These are phyloP conservation scores for Pyrochroa serraticornis DNA, from an alignment of 2,888 invertebrate species.

Conservation along the genomic window DNA sequence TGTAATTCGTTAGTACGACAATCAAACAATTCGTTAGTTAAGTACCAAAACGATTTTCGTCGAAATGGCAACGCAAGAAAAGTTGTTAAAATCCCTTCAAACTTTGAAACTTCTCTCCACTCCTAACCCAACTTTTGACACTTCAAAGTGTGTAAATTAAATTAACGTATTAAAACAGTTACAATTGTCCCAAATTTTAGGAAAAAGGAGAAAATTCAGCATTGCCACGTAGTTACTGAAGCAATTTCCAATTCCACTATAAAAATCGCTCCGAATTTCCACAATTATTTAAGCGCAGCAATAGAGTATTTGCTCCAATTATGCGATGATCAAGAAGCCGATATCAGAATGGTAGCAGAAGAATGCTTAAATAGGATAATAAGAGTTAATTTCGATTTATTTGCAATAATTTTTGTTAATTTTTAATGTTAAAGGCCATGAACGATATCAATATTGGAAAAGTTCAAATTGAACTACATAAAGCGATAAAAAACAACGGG, in stretches of 20 bases:
- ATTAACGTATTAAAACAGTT: constrained; percentile 3
- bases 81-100: constrained; percentile 56
- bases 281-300: constrained; percentile 70
- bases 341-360: constrained; percentile 80
- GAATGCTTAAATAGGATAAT: constrained; percentile 82
- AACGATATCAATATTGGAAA: constrained; percentile 73
- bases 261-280: constrained; percentile 66
- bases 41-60: too few species aligned
- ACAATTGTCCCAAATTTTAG: constrained; percentile 42
- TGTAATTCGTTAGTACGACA: too few species aligned
- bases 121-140: constrained; percentile 40
- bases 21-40: too few species aligned
- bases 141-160: constrained; percentile 35
- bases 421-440: constrained; percentile 58
- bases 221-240: constrained; percentile 76
- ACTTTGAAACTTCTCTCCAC: constrained; percentile 45
- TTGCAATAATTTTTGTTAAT: constrained; percentile 29
- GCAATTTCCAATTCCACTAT: constrained; percentile 69
- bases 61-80: constrained; percentile 57
- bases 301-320: constrained; percentile 73
- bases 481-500: constrained; percentile 82
- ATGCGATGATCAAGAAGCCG: constrained; percentile 79
- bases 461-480: constrained; percentile 80
- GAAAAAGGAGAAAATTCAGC: constrained; percentile 77
- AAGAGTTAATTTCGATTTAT: constrained; percentile 53